Percentiles rank a stretch among this genome's conserved stretches.
phyloP scores from a whole-genome alignment of 2,113 vertebrate species.

The Lepidothrix coronata region DNA sequence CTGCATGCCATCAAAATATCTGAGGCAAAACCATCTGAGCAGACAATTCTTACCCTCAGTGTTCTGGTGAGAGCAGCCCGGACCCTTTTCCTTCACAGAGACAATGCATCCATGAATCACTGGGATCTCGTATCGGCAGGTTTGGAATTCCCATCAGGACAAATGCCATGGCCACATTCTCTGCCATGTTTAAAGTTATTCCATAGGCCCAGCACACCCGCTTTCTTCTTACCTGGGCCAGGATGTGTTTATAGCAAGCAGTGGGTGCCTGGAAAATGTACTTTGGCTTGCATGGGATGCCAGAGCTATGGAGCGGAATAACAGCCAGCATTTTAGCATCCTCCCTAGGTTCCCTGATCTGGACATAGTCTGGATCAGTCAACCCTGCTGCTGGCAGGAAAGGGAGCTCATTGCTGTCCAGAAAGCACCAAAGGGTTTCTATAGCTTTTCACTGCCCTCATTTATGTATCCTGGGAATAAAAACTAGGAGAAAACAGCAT shows the following conservation, averaged over 20 bases:
- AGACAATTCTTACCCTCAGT: not conserved
- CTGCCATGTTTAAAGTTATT: not conserved
- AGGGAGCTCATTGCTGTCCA: not conserved
- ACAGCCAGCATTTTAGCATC: not conserved
- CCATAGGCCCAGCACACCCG: not conserved
- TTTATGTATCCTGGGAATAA: not conserved
- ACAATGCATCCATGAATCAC: not conserved
- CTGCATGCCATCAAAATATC: constrained; percentile 51
- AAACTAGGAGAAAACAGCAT: not conserved
- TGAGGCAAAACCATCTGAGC: not conserved
- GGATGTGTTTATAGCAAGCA: not conserved
- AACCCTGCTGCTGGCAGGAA: not conserved
- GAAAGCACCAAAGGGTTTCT: not conserved
- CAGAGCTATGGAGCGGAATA: not conserved
- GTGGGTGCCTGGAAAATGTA: not conserved
- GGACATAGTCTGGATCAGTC: not conserved
- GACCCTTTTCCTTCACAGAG: not conserved
- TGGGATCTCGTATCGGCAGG: not conserved
- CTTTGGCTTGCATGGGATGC: not conserved
- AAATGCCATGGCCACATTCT: not conserved
- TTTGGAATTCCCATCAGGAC: constrained; percentile 3
- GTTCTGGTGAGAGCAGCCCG: constrained; percentile 18
- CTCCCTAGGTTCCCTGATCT: not conserved
- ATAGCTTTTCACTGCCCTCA: not conserved
- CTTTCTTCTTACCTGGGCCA: not conserved